Conservation (phyloP, 2,113 vertebrate genomes). For the Rhadina sibilatrix region DNA sequence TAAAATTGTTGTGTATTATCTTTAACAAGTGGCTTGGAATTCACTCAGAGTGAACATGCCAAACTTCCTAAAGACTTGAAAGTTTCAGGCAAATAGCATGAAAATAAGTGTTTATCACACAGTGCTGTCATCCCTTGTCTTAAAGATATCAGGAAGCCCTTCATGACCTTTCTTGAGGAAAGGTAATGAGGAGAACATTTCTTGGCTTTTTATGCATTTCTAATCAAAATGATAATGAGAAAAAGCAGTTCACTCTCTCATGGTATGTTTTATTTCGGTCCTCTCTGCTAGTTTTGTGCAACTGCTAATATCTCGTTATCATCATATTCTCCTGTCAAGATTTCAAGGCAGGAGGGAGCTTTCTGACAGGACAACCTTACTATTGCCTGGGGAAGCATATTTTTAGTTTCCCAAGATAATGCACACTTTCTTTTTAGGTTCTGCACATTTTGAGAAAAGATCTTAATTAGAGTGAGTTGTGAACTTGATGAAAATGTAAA, state of each 20-base stretch:
- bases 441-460: constrained; percentile 15
- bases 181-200: not conserved
- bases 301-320: not conserved
- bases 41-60: not conserved
- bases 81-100: not conserved
- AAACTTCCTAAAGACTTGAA: not conserved
- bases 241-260: not conserved
- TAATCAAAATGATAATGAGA: not conserved
- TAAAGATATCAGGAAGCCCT: not conserved
- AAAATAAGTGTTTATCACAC: not conserved
- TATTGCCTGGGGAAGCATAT: constrained; percentile 36
- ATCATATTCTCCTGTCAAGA: constrained; percentile 5
- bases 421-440: not conserved
- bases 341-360: constrained; percentile 29
- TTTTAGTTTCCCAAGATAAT: constrained; percentile 40
- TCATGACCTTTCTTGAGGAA: not conserved
- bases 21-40: not conserved
- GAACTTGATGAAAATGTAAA: not conserved
- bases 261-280: not conserved
- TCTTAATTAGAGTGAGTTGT: constrained; percentile 12
- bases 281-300: not conserved
- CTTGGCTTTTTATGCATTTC: not conserved
- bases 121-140: not conserved
- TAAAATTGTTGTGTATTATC: constrained; percentile 6
- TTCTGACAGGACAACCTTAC: not conserved